Evolutionary conservation across 2,888 invertebrate genomes (phyloP).

Genomic region (Strigamia maritima): DNA sequence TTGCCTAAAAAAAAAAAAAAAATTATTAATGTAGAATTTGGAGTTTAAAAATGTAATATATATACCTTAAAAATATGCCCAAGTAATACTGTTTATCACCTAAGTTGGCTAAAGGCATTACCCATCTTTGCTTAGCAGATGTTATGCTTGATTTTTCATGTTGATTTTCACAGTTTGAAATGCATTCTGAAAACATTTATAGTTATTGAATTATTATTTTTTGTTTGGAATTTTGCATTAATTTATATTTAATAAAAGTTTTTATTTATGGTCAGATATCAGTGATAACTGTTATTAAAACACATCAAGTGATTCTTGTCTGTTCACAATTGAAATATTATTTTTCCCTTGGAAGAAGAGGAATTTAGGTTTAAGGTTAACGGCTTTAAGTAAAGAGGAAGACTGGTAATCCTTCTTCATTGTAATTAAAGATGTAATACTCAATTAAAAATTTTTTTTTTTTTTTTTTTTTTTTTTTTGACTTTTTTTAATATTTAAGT

Average conservation of each 20-base stretch:
- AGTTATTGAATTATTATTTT: too few species aligned
- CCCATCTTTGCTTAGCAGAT: slow-evolving; percentile 59
- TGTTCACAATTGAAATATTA: background rate
- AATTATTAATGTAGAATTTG: background rate
- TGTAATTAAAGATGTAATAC: slow-evolving; percentile 20
- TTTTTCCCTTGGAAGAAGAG: slow-evolving; percentile 16
- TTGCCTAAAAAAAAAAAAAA: slow-evolving; percentile 63
- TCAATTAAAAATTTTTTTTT: background rate
- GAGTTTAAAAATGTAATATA: slow-evolving; percentile 46
- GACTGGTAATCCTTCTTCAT: slow-evolving; percentile 1
- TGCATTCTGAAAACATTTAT: slow-evolving; percentile 24
- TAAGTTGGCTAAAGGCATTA: slow-evolving; percentile 81
- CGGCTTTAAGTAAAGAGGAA: slow-evolving; percentile 3
- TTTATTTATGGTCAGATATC: too few species aligned
- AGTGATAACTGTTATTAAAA: background rate
- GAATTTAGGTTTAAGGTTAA: slow-evolving; percentile 23
- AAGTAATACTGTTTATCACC: slow-evolving; percentile 86
- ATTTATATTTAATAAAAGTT: too few species aligned
- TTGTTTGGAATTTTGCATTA: too few species aligned
- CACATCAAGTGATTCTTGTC: background rate
- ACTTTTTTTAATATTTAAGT: too few species aligned
- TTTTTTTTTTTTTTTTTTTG: too few species aligned
- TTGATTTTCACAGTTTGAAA: slow-evolving; percentile 27
- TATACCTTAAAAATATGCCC: slow-evolving; percentile 87
- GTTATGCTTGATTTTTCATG: slow-evolving; percentile 20